phyloP scores from a whole-genome alignment of 1,140 invertebrate genomes.

The Macrobrachium nipponense region DNA sequence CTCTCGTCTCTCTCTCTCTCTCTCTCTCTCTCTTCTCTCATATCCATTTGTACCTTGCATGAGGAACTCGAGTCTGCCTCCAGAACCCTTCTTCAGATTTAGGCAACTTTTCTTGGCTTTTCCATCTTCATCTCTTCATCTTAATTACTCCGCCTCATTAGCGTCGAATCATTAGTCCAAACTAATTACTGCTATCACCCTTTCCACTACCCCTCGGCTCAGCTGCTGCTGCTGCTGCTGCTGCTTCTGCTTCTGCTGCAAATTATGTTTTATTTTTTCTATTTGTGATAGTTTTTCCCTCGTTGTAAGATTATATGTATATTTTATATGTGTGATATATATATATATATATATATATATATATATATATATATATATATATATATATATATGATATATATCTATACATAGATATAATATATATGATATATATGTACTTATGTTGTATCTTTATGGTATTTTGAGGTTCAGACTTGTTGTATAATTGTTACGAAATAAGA shows the following conservation, averaged over 20 bases:
- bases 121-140: too few species aligned
- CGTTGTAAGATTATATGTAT: background rate
- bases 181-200: too few species aligned
- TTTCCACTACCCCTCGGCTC: too few species aligned
- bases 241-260: too few species aligned
- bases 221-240: too few species aligned
- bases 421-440: too few species aligned
- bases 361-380: slow-evolving; percentile 16
- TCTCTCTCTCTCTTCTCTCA: slow-evolving; percentile 13
- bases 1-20: slow-evolving; percentile 35
- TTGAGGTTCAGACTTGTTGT: too few species aligned
- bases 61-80: slow-evolving; percentile 1
- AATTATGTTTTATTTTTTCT: background rate
- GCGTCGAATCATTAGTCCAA: too few species aligned
- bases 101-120: too few species aligned
- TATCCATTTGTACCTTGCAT: background rate
- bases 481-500: too few species aligned
- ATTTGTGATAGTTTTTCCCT: background rate
- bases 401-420: background rate
- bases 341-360: background rate
- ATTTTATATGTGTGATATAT: background rate
- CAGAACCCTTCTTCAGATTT: background rate
- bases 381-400: background rate
- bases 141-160: too few species aligned
- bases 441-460: too few species aligned